A percentile compares a stretch with the other conserved stretches of the same genome.
phyloP scores from a whole-genome alignment of 1,140 invertebrate genomes.

The Brachionus rotundiformis region DNA sequence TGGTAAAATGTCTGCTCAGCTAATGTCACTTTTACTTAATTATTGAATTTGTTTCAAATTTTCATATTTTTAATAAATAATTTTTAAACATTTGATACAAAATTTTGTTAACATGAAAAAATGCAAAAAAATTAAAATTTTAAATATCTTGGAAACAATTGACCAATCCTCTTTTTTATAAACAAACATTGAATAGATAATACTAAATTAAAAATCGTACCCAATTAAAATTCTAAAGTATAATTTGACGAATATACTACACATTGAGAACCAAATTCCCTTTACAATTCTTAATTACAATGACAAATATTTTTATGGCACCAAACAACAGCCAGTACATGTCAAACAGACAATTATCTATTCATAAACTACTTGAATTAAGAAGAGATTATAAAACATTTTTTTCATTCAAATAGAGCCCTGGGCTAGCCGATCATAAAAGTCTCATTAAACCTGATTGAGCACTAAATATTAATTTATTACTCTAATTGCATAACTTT shows the following conservation, averaged over 20 bases:
- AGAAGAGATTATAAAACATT: neutral
- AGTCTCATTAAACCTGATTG: conserved; percentile 17
- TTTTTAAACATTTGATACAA: neutral
- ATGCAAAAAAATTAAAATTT: too few species aligned
- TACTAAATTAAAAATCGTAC: neutral
- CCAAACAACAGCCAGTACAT: conserved; percentile 2
- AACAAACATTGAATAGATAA: neutral
- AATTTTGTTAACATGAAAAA: neutral
- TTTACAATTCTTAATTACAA: conserved; percentile 3
- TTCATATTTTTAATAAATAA: neutral
- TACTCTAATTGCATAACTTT: conserved; percentile 38
- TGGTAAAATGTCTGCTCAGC: too few species aligned
- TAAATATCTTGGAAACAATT: too few species aligned
- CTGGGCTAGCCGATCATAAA: neutral
- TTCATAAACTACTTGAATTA: neutral
- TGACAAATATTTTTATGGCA: conserved; percentile 19
- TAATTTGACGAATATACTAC: neutral
- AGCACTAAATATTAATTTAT: conserved; percentile 20
- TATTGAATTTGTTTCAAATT: too few species aligned
- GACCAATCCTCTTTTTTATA: neutral
- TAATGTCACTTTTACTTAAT: too few species aligned
- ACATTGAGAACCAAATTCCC: neutral
- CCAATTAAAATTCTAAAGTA: neutral
- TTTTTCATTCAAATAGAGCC: neutral
- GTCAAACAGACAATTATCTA: neutral